These are phyloP conservation scores for Channallabes apus DNA, from an alignment of 2,797 vertebrate species.

Conservation along the genomic window DNA sequence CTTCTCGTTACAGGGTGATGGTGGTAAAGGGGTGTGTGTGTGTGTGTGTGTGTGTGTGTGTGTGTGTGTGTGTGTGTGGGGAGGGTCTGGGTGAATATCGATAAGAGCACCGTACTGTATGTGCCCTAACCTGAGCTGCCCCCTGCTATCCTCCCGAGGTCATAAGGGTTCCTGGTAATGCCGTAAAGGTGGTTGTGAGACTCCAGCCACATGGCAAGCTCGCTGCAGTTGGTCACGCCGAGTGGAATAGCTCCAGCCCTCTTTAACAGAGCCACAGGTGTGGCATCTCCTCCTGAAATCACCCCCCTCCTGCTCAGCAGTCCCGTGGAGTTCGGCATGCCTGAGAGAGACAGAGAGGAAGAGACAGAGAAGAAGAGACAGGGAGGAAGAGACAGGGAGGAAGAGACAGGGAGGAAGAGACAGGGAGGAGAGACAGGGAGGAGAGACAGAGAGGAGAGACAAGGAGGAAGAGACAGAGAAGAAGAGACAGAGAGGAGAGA, in stretches of 20 bases:
- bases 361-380: too few relatives aligned
- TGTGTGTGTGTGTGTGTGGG: too few relatives aligned
- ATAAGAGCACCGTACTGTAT: background rate
- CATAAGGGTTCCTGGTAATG: conserved; percentile 84
- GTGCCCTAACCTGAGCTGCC: conserved; percentile 85
- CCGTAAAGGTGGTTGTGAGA: conserved; percentile 87
- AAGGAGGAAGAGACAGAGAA: too few relatives aligned
- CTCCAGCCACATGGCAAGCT: conserved; percentile 92
- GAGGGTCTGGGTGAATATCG: background rate
- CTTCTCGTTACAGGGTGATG: background rate
- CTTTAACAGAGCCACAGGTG: conserved; percentile 80
- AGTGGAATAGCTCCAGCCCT: conserved; percentile 86
- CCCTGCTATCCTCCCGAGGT: conserved; percentile 80
- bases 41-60: too few relatives aligned
- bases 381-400: too few relatives aligned
- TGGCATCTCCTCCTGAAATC: conserved; percentile 71
- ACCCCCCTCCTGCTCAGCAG: conserved; percentile 70
- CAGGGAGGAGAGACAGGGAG: too few relatives aligned
- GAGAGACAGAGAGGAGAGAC: too few relatives aligned
- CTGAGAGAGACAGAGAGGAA: conserved; percentile 64
- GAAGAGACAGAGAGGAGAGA: too few relatives aligned
- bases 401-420: too few relatives aligned
- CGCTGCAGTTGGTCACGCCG: conserved; percentile 89
- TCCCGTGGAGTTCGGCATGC: conserved; percentile 85
- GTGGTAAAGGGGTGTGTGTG: background rate